Evolutionary conservation across 92 coral and sea anemone genomes (phyloP), one percentile per base, ranked within the genome.

Genomic region (Epizoanthus ramosus): DNA sequence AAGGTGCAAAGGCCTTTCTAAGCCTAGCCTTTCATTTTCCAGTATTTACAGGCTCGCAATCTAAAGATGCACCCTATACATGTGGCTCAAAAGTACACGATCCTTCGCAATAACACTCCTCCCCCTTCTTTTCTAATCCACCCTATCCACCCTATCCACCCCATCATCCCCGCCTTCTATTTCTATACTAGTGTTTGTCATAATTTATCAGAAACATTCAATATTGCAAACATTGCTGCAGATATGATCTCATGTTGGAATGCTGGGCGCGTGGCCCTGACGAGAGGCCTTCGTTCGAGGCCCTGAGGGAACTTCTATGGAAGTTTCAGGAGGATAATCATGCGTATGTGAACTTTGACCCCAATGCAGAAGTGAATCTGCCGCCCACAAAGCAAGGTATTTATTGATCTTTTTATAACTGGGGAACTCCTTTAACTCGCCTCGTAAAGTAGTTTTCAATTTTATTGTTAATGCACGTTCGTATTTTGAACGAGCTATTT

Each of bases 331-430:
- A 89, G 24, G 87, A 86, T 31, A 98, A 97, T 4, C 92, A 85
- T 12, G 94, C 99, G 13, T 97, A 97, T 83, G 97, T 97, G 10
- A 97, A 97, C 82, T 87, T 97, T 45, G 99, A 97, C 81, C 97
- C 98, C 8, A 80, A 83, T 15, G 91, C 85, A 71, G 94, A 90
- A 54, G 84, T 90, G 65, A 65, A 24, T 19, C 91, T 90, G 16
- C 95, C 95, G 8, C 94, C 99, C 1, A 85, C 88, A 39, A 92
- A 84, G 57, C 80, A 52, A 37, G 90, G 74, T 82, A 84, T 8
- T 19, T 16, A 8, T 7, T 16, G 2, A 4, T 28, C 31, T 6
- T 71, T 4, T 71, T 43, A 16, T 22, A 1, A 47, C 8, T 50
- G 3, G 15, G 54, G 15, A 43, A 43, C 50, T 50, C 8, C 1